These are phyloP conservation scores for Loris lydekkerianus DNA, from an alignment of 2,797 vertebrate species.

Conservation along the genomic window DNA sequence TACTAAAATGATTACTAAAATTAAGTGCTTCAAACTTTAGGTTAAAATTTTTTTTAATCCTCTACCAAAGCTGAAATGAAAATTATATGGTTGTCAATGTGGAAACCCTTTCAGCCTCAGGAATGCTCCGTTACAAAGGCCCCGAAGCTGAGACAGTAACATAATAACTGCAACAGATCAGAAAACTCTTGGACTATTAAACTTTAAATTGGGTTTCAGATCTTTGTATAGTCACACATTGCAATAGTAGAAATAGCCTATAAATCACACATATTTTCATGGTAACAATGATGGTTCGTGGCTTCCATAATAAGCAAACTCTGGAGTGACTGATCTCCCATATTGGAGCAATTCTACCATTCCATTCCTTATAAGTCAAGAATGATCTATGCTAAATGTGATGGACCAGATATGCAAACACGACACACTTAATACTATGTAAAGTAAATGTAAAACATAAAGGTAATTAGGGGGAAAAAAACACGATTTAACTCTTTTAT, in stretches of 20 bases:
- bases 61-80: slow-evolving; percentile 32
- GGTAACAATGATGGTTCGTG: background rate
- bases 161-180: background rate
- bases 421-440: background rate
- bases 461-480: slow-evolving; percentile 56
- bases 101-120: background rate
- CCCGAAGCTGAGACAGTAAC: background rate
- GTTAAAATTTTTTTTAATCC: background rate
- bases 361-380: background rate
- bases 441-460: background rate
- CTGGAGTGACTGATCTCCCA: background rate
- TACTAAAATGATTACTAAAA: slow-evolving; percentile 41
- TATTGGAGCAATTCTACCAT: slow-evolving; percentile 18
- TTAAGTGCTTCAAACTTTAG: background rate
- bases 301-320: background rate
- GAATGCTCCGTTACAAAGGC: background rate
- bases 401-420: slow-evolving; percentile 31
- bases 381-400: background rate
- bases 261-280: slow-evolving; percentile 24
- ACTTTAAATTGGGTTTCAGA: background rate
- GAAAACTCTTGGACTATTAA: background rate
- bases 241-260: background rate
- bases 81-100: background rate
- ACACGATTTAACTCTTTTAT: background rate
- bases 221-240: background rate